Conservation (phyloP, 2,797 vertebrate species). For the Cryptoblepharus egeriae region DNA sequence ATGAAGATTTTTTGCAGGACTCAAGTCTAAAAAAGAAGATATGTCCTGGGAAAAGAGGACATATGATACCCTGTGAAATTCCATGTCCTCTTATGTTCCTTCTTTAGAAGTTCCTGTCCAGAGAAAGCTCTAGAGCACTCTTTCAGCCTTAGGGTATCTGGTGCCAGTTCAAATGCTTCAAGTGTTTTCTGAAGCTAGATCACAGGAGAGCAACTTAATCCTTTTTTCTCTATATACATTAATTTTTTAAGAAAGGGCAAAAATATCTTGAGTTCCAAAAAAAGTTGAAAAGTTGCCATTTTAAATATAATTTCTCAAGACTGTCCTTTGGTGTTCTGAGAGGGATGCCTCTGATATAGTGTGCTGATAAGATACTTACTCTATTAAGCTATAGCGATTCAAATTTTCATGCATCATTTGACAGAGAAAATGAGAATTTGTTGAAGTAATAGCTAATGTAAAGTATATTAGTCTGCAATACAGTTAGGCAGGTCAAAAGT, state of each 20-base stretch:
- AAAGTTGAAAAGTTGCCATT: background rate
- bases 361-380: slow-evolving; percentile 55
- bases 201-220: background rate
- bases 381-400: slow-evolving; percentile 65
- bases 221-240: background rate
- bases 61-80: no score
- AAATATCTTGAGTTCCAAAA: slow-evolving; percentile 9
- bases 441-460: slow-evolving; percentile 67
- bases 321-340: slow-evolving; percentile 62
- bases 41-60: no score
- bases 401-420: slow-evolving; percentile 71
- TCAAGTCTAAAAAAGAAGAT: no score
- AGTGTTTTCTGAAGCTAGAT: background rate
- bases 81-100: background rate
- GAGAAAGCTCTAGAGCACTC: background rate
- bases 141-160: background rate
- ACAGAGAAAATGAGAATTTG: slow-evolving; percentile 71
- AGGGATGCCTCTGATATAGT: slow-evolving; percentile 59
- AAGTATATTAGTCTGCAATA: slow-evolving; percentile 52
- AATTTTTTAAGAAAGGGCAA: background rate
- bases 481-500: slow-evolving; percentile 59
- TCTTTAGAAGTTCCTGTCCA: background rate
- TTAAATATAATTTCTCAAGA: background rate
- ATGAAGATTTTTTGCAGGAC: no score
- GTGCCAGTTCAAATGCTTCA: background rate